A percentile compares a stretch with the other conserved stretches of the same genome.
Conservation (phyloP, 2,113 vertebrate genomes). For the Chroicocephalus ridibundus region DNA sequence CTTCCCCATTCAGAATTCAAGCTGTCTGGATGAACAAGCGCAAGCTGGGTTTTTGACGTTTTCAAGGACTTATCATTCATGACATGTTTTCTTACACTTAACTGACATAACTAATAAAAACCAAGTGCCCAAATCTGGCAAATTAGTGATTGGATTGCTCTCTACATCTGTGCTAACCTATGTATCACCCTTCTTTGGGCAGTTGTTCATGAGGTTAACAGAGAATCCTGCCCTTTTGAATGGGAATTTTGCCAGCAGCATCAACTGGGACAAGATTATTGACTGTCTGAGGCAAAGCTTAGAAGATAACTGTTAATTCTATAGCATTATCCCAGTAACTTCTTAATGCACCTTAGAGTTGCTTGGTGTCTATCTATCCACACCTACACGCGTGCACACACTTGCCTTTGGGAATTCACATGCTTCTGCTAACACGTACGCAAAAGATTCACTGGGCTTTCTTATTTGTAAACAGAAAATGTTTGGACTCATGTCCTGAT, state of each 20-base stretch:
- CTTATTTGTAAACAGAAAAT: slow-evolving; percentile 67
- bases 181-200: background rate
- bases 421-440: background rate
- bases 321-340: background rate
- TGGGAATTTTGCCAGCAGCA: background rate
- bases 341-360: background rate
- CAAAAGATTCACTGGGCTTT: background rate
- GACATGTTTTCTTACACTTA: background rate
- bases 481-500: slow-evolving; percentile 73
- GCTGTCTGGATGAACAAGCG: background rate
- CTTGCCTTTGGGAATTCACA: slow-evolving; percentile 3
- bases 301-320: slow-evolving; percentile 5
- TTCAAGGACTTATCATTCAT: background rate
- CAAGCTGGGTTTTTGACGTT: background rate
- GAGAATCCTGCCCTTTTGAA: background rate
- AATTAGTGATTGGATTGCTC: background rate
- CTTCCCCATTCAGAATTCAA: background rate
- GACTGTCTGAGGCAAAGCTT: background rate
- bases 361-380: background rate
- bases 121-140: background rate
- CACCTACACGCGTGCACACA: background rate
- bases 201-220: background rate
- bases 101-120: background rate
- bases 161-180: background rate
- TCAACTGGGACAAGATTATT: background rate